A percentile compares a stretch with the other conserved stretches of the same genome.
Evolutionary conservation across 2,888 invertebrate genomes (phyloP).

Genomic region (Drosophila incognita): DNA sequence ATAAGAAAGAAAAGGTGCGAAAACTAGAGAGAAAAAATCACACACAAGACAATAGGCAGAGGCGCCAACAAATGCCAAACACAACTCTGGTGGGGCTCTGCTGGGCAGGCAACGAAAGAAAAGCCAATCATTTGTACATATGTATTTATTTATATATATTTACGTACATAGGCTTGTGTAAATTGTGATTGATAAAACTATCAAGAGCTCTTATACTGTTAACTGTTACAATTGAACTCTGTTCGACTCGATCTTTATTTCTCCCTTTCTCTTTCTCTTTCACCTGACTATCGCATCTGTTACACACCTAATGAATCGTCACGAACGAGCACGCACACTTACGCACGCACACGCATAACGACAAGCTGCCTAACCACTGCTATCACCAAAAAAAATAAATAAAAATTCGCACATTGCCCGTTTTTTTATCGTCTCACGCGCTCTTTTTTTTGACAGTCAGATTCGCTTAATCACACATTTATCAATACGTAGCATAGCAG

Average conservation of each 20-base stretch:
- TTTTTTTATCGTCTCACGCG: conserved; percentile 49
- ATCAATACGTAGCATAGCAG: conserved; percentile 11
- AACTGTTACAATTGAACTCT: conserved; percentile 10
- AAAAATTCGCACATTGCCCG: conserved; percentile 29
- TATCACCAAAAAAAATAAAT: conserved; percentile 11
- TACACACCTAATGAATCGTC: conserved; percentile 55
- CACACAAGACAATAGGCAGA: conserved; percentile 9
- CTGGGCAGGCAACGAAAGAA: not conserved
- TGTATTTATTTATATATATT: not conserved
- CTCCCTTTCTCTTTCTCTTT: not conserved
- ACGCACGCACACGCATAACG: conserved; percentile 2
- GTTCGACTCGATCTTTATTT: conserved; percentile 1
- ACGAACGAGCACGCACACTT: conserved; percentile 19
- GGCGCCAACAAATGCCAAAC: conserved; percentile 35
- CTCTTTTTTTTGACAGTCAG: conserved; percentile 42
- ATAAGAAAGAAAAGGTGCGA: conserved; percentile 63
- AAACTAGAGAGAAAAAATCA: conserved; percentile 54
- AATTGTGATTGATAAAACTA: conserved; percentile 4
- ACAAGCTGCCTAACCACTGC: conserved; percentile 6
- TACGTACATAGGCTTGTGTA: not conserved
- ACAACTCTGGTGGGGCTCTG: conserved; percentile 20
- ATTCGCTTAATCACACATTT: conserved; percentile 15
- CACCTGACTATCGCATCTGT: conserved; percentile 15
- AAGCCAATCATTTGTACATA: not conserved
- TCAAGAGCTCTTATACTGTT: not conserved